Conservation (phyloP, 2,888 invertebrate species). For the Drosophila incognita region DNA sequence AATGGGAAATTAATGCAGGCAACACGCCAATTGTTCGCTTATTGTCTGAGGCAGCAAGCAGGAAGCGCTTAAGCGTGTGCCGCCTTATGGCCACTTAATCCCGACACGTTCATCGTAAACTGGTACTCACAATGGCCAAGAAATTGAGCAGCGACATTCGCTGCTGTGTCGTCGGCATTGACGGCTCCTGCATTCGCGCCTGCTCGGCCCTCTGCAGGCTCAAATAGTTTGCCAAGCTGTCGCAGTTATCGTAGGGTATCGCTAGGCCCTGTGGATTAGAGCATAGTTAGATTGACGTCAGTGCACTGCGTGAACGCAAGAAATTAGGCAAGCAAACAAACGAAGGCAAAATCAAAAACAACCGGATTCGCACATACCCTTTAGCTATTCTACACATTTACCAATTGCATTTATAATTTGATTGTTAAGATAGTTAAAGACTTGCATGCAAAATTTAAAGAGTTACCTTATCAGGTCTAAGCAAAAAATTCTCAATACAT, state of each 20-base stretch:
- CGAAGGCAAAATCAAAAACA: conserved; percentile 19
- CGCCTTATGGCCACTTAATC: conserved; percentile 1
- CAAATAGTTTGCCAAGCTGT: conserved; percentile 82
- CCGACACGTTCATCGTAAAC: not conserved
- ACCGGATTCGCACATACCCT: not conserved
- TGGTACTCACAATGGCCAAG: conserved; percentile 91
- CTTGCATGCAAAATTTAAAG: not conserved
- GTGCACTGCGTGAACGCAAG: conserved; percentile 32
- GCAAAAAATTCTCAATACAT: not conserved
- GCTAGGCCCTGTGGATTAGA: conserved; percentile 76
- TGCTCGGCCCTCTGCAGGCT: conserved; percentile 56
- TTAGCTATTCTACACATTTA: not conserved
- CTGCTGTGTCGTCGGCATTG: conserved; percentile 65
- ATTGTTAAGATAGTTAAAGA: not conserved
- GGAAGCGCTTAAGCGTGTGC: conserved; percentile 46
- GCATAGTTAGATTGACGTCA: conserved; percentile 38
- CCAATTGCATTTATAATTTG: not conserved
- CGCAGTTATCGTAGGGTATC: conserved; percentile 73
- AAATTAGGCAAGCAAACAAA: conserved; percentile 7
- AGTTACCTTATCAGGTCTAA: not conserved
- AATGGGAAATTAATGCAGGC: conserved; percentile 72
- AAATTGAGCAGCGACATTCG: conserved; percentile 88
- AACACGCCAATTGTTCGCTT: conserved; percentile 53
- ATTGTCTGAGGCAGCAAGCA: conserved; percentile 69
- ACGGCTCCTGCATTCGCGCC: conserved; percentile 40